A percentile compares a stretch with the other conserved stretches of the same genome.
These are phyloP conservation scores for Remorina albescens DNA, from an alignment of 2,797 vertebrate genomes.

Conservation along the genomic window DNA sequence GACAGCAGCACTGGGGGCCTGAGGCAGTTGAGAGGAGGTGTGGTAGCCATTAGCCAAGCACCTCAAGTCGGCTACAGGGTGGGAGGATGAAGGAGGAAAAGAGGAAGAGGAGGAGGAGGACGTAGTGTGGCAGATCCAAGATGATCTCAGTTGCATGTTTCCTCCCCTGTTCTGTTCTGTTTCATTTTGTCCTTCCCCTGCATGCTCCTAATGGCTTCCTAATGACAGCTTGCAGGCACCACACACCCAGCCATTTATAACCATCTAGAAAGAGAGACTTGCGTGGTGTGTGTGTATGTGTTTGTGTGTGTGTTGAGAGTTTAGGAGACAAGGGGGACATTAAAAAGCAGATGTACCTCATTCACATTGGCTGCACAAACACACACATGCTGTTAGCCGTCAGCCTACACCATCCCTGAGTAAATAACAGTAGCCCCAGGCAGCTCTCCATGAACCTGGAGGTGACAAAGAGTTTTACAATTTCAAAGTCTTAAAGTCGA, in stretches of 20 bases:
- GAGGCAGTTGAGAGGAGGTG: conserved; percentile 78
- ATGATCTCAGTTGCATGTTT: conserved; percentile 71
- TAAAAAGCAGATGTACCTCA: conserved; percentile 75
- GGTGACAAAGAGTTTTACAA: conserved; percentile 65
- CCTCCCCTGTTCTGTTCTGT: conserved; percentile 67
- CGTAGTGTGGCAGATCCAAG: conserved; percentile 53
- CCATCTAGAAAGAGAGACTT: conserved; percentile 67
- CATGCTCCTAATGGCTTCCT: conserved; percentile 82
- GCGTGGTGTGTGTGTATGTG: conserved; percentile 31
- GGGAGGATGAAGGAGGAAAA: conserved; percentile 65
- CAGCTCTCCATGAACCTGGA: conserved; percentile 52
- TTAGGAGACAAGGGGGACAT: conserved; percentile 59
- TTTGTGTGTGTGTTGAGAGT: conserved; percentile 44
- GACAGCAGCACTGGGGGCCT: conserved; percentile 65
- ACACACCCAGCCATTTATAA: conserved; percentile 80
- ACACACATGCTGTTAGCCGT: conserved; percentile 62
- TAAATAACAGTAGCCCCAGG: conserved; percentile 66
- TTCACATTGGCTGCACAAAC: conserved; percentile 38
- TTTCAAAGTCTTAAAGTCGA: conserved; percentile 57
- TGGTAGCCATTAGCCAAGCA: conserved; percentile 78
- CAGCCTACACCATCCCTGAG: conserved; percentile 47
- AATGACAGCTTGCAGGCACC: conserved; percentile 84
- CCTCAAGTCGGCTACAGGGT: conserved; percentile 75
- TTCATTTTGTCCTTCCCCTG: conserved; percentile 71
- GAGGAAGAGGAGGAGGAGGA: conserved; percentile 54